phyloP scores from a whole-genome alignment of 2,797 vertebrate species.

The Miopithecus talapoin region DNA sequence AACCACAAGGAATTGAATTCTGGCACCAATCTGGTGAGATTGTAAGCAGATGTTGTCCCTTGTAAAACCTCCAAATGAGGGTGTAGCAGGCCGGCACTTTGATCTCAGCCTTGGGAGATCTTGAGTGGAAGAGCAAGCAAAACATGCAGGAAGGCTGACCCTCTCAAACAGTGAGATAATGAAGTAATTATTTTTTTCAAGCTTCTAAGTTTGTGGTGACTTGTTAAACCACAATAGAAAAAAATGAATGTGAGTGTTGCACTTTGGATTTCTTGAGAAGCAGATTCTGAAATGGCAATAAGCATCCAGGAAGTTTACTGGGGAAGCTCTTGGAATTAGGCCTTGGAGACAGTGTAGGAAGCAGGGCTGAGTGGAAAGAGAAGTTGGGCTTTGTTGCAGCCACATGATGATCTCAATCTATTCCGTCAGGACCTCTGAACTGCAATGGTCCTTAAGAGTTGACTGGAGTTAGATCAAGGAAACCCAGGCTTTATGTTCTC shows the following conservation, averaged over 20 bases:
- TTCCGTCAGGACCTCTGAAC: neutral
- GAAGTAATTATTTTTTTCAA: neutral
- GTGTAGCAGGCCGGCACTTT: fast-evolving
- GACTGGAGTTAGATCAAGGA: neutral
- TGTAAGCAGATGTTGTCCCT: neutral
- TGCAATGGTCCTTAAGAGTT: neutral
- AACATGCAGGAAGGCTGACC: neutral
- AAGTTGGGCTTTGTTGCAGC: neutral
- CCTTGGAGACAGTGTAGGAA: neutral
- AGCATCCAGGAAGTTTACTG: neutral
- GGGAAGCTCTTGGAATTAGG: neutral
- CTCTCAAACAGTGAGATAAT: neutral
- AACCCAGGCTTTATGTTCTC: neutral
- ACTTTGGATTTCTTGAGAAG: neutral
- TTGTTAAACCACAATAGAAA: neutral
- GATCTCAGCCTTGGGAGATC: neutral
- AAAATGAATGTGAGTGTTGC: neutral
- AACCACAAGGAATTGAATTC: neutral
- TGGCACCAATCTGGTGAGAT: neutral
- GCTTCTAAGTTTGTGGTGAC: neutral
- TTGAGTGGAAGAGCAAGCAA: neutral
- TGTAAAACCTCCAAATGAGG: neutral
- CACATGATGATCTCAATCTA: fast-evolving
- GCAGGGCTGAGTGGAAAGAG: neutral
- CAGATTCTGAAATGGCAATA: neutral